Evolutionary conservation across 2,113 vertebrate genomes (phyloP).

Genomic region (Microtus montanus): DNA sequence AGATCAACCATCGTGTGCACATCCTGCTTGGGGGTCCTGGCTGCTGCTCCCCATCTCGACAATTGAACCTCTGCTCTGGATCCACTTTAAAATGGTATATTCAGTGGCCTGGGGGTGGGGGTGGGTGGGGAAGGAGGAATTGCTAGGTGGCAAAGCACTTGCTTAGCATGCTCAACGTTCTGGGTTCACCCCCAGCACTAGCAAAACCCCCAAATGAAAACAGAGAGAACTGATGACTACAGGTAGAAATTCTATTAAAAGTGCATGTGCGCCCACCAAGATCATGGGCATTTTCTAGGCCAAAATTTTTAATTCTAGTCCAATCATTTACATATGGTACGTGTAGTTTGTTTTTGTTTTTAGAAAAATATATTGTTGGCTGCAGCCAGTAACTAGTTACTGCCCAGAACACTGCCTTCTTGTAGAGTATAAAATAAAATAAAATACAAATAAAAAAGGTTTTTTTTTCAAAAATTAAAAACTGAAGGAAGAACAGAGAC

Average conservation of each 20-base stretch:
- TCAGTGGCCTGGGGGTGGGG: not conserved
- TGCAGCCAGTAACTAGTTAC: not conserved
- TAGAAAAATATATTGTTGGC: too few species aligned
- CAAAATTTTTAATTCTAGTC: not conserved
- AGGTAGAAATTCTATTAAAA: conserved; percentile 8
- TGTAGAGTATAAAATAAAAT: not conserved
- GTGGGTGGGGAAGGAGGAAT: too few species aligned
- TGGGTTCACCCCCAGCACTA: not conserved
- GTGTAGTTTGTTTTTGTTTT: not conserved
- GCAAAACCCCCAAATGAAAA: not conserved
- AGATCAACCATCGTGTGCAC: not conserved
- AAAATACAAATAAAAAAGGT: not conserved
- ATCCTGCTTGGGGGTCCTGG: not conserved
- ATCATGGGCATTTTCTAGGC: not conserved
- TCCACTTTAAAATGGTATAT: conserved; percentile 1
- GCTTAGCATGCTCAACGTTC: not conserved
- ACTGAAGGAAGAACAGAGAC: not conserved
- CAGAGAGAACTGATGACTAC: not conserved
- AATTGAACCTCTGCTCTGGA: conserved; percentile 19
- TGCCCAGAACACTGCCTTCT: not conserved
- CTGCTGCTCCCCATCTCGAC: not conserved
- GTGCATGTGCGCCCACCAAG: not conserved
- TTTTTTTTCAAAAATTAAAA: not conserved
- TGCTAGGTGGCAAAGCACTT: not conserved
- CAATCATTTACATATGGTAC: not conserved